Conservation (phyloP, 1,140 invertebrate genomes). For the Dufourea novaeangliae region DNA sequence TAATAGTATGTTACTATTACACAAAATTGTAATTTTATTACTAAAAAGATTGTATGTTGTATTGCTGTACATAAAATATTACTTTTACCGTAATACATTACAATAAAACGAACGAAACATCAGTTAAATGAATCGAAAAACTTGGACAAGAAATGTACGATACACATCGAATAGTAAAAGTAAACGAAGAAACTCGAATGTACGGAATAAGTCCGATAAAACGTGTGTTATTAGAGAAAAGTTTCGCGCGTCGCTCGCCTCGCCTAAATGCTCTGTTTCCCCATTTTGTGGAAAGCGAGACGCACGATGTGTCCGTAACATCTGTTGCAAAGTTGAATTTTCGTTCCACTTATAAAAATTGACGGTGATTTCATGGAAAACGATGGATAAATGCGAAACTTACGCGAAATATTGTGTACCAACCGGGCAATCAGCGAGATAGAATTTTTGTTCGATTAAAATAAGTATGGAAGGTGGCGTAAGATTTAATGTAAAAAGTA, state of each 20-base stretch:
- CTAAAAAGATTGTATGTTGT: no score
- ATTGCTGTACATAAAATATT: no score
- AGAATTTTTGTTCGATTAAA: not conserved
- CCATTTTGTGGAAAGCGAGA: not conserved
- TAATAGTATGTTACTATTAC: no score
- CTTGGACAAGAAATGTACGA: no score
- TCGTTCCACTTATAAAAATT: not conserved
- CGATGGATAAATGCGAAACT: not conserved
- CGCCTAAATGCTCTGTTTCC: not conserved
- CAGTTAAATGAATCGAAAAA: no score
- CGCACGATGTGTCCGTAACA: not conserved
- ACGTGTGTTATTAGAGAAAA: not conserved
- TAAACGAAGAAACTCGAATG: not conserved
- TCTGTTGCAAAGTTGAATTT: not conserved
- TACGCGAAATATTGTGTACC: not conserved
- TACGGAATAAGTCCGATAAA: not conserved
- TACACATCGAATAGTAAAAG: no score
- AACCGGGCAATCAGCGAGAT: not conserved
- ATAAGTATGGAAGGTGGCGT: not conserved
- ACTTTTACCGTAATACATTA: no score
- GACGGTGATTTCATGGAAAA: not conserved
- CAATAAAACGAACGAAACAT: no score
- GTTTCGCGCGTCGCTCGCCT: not conserved
- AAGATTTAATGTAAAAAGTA: constrained; percentile 10
- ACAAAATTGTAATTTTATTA: no score